A percentile compares a stretch with the other conserved stretches of the same genome.
Evolutionary conservation across 2,888 invertebrate genomes (phyloP).

Genomic region (Hemaris fuciformis): DNA sequence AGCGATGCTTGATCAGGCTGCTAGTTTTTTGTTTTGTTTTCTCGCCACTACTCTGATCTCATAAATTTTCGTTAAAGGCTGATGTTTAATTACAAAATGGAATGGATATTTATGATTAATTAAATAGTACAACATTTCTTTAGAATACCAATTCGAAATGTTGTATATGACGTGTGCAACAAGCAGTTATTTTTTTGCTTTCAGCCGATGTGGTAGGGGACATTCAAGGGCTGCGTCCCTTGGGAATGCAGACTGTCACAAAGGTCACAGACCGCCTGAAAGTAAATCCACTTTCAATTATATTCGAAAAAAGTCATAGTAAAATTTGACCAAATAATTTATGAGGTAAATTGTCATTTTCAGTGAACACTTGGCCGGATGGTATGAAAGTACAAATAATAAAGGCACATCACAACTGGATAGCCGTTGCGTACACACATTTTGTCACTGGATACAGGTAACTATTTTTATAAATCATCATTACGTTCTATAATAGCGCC

Average conservation of each 20-base stretch:
- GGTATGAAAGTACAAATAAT: conserved; percentile 94
- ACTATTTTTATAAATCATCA: conserved; percentile 18
- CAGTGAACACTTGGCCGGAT: conserved; percentile 89
- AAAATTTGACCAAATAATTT: background rate
- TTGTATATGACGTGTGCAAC: background rate
- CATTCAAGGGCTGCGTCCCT: conserved; percentile 93
- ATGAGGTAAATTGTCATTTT: conserved; percentile 40
- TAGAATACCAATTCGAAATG: background rate
- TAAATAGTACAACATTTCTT: too few species aligned
- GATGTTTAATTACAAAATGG: too few species aligned
- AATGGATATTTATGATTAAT: too few species aligned
- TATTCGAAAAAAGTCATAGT: background rate
- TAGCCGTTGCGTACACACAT: conserved; percentile 97
- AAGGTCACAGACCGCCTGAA: conserved; percentile 69
- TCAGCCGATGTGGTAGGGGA: conserved; percentile 76
- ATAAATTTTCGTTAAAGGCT: too few species aligned
- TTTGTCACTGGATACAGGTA: conserved; percentile 97
- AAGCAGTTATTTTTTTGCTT: conserved; percentile 22
- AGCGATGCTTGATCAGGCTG: too few species aligned
- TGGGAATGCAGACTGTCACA: conserved; percentile 78
- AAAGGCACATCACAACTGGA: conserved; percentile 98
- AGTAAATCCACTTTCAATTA: conserved; percentile 43
- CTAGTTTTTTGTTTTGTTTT: too few species aligned
- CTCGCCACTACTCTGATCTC: too few species aligned
- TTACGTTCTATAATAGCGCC: too few species aligned